Base-by-base conservation (phyloP, 2,113 vertebrate species). In the Calypte anna region DNA sequence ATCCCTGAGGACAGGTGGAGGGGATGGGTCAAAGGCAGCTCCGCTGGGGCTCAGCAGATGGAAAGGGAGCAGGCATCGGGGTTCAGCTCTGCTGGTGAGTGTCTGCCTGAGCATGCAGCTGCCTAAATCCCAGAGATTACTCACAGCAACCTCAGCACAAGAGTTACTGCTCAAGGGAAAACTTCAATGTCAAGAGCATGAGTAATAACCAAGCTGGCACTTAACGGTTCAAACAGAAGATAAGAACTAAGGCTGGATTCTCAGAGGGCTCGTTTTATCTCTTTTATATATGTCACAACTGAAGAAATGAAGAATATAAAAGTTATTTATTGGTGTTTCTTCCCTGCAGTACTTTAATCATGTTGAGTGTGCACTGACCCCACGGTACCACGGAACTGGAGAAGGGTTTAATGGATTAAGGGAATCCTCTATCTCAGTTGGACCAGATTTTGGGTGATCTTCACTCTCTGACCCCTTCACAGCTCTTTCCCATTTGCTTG, bases 241-340 rank as follows among this genome's bases (percentile, higher is more conserved):
- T 97, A 97, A 97, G 81, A 74, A 79, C 91, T 97, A 89, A 93
- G 90, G 69, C 96, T 74, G 81, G 94, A 93, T 95, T 93, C 96
- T 97, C 93, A 80, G 82, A 96, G 95, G 92, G 91, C 90, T 96
- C 31, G 0, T 85, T 96, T 97, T 97, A 97, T 97, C 97, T 97
- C 91, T 76, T 97, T 97, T 88, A 95, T 95, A 93, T 93, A 96
- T 95, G 96, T 96, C 96, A 97, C 95, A 97, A 97, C 96, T 95
- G 94, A 96, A 97, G 95, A 97, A 97, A 93, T 96, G 94, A 96
- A 95, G 94, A 97, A 86, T 96, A 97, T 97, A 97, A 97, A 97
- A 96, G 82, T 96, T 91, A 96, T 97, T 97, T 97, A 96, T 97
- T 95, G 57, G 79, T 0, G 4, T 82, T 96, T 94, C 74, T 2